phyloP scores from a whole-genome alignment of 2,797 vertebrate genomes.

The Rhynchonycteris naso region DNA sequence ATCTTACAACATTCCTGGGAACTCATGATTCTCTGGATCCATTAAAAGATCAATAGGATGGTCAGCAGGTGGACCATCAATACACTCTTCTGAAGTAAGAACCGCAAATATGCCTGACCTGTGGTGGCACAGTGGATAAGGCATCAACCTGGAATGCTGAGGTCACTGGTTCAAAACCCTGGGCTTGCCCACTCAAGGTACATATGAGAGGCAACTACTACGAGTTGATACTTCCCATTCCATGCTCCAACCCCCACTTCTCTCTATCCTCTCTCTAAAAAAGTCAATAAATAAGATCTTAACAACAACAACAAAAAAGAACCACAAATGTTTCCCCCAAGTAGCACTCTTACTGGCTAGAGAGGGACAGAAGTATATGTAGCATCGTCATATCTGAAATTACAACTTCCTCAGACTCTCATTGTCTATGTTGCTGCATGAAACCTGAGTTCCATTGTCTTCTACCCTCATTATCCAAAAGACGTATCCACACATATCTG shows the following conservation, averaged over 20 bases:
- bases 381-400: background rate
- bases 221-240: no score
- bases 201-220: no score
- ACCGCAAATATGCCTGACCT: background rate
- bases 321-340: background rate
- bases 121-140: no score
- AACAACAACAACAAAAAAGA: no score
- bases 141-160: no score
- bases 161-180: no score
- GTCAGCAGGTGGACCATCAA: background rate
- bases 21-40: background rate
- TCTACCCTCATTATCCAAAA: background rate
- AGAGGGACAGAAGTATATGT: background rate
- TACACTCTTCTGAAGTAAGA: background rate
- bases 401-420: background rate
- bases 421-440: background rate
- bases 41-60: background rate
- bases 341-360: background rate
- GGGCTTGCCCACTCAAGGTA: no score
- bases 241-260: no score
- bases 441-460: constrained; percentile 9
- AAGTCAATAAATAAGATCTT: no score
- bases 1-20: background rate
- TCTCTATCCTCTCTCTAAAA: no score
- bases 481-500: background rate